These are phyloP conservation scores for Tolypeutes matacus DNA, from an alignment of 2,797 vertebrate genomes.

Conservation along the genomic window DNA sequence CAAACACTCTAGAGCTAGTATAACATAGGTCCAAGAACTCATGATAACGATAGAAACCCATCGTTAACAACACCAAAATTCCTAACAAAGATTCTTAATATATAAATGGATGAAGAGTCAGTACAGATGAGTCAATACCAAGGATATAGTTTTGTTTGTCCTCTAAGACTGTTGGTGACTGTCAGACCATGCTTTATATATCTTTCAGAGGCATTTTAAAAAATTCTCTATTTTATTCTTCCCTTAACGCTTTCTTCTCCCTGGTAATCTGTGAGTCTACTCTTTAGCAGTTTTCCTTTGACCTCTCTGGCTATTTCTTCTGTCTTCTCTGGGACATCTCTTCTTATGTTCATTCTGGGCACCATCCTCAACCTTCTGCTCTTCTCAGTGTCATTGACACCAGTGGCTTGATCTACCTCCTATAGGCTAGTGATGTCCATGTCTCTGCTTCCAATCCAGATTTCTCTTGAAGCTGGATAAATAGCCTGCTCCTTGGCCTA, in stretches of 20 bases:
- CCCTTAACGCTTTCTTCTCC: neutral
- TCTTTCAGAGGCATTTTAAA: neutral
- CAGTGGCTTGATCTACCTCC: neutral
- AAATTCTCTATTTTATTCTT: neutral
- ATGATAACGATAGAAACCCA: neutral
- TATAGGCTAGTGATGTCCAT: neutral
- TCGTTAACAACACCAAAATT: neutral
- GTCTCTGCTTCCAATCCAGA: neutral
- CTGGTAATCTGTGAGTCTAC: neutral
- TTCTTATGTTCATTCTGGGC: neutral
- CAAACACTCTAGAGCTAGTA: neutral
- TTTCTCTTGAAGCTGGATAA: neutral
- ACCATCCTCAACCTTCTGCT: neutral
- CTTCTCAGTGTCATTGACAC: neutral
- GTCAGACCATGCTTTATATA: neutral
- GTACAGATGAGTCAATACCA: neutral
- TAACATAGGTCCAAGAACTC: neutral
- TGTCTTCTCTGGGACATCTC: neutral
- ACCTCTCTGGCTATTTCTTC: neutral
- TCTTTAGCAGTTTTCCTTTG: neutral
- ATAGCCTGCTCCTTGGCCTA: neutral
- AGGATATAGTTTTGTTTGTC: neutral
- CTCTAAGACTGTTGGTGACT: neutral
- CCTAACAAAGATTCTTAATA: neutral
- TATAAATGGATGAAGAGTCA: neutral